Base-by-base conservation (phyloP, 2,888 invertebrate genomes). In the Drosophila meridionalis region DNA sequence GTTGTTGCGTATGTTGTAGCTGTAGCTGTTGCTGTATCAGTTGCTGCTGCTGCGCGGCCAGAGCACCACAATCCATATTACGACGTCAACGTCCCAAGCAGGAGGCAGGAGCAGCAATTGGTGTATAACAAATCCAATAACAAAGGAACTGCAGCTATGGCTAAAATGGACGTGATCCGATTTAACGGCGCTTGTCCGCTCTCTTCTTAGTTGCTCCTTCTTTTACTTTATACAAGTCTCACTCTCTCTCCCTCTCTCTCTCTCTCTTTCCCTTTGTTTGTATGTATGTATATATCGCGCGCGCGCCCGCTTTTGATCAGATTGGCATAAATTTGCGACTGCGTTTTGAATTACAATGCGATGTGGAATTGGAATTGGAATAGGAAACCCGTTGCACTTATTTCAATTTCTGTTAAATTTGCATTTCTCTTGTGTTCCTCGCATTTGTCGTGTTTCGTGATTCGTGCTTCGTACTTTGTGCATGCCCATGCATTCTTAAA, bases 11-110 rank as follows among this genome's bases (percentile, higher is more conserved):
- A 32, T 64, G 72, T 42, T 60, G 63, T 47, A 64, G 77, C 14
- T 73, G 84, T 69, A 82, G 83, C 62, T 80, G 59, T 66, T 63
- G 71, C 67, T 72, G 75, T 73, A 73, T 67, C 83, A 75, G 79
- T 81, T 82, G 86, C 75, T 87, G 88, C 70, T 85, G 89, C 76
- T 87, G 89, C 71, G 88, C 86, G 86, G 90, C 88, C 76, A 87
- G 76, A 86, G 88, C 83, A 87, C 86, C 88, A 89, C 89, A 87
- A 87, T 87, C 87, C 87, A 87, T 87, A 89, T 86, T 87, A 88
- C 64, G 72, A 75, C 60, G 78, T 69, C 64, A 59, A 75, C 60
- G 66, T 68, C 59, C 68, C 42, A 65, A 69, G 73, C 60, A 73
- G 26, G 36, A 61, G 50, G 60, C 48, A 63, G 53, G 42, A 78